Base-by-base conservation (phyloP, 2,113 vertebrate genomes). In the Etia nguti region DNA sequence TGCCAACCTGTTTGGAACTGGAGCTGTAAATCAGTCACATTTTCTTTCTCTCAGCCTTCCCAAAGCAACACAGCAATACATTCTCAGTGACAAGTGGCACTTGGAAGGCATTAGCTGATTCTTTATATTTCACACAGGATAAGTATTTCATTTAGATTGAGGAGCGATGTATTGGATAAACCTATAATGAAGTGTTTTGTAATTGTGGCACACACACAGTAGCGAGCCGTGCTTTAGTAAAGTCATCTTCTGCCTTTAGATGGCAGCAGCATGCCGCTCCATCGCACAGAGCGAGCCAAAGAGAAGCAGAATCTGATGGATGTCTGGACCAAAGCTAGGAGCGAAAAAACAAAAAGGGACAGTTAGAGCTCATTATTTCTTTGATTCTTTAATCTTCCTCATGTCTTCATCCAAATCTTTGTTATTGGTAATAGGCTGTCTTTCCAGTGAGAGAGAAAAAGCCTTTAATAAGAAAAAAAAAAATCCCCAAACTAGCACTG, bases 261-360 rank as follows among this genome's bases (percentile, higher is more conserved):
- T 95, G 95, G 95, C 94, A 95, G 94, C 91, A 94, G 79, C 81
- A 90, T 34, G 90, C 92, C 85, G 31, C 89, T 68, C 13, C 57
- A 70, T 77, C 11, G 34, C 7, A 24, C 18, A 2, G 52, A 2
- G 6, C 3, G 31, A 60, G 5, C 6, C 50, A 54, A 31, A 41
- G 79, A 73, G 6, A n/a, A 60, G 26, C 22, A 65, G 12, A 10
- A 11, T 38, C 26, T 85, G 80, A 86, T 70, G 10, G 77, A 83
- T 43, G 83, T 82, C 38, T 90, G 62, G 26, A 83, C 81, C 75
- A 59, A 38, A 86, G 77, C 79, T 16, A 22, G 59, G 50, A 83
- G 29, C 2, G 6, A 52, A 41, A 83, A 88, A 89, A 87, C 65
- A 91, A 84, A 90, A 82, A 68, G 84, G 73, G 81, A 92, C 83